Evolutionary conservation across 2,113 vertebrate species (phyloP), one percentile per base, ranked within the genome.

Genomic region (Nyctibius bracteatus): DNA sequence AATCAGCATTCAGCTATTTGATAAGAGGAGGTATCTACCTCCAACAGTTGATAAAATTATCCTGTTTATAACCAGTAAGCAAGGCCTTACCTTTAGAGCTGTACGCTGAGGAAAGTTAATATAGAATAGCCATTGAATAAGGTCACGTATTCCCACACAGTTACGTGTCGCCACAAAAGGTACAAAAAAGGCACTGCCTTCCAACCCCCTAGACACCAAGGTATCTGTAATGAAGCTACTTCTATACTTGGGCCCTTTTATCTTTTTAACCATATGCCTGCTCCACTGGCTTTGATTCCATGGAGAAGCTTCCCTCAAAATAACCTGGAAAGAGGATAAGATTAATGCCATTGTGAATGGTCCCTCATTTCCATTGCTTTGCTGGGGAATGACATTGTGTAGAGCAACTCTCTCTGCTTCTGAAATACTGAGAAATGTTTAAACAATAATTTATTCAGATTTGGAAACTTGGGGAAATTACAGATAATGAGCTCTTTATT

Each of bases 1-100:
- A 41, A 87, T 94, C 73, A 94, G 89, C 89, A 87, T 80, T 91
- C 77, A 92, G 63, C 66, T 95, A 52, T 94, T 84, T 87, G 93
- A 84, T 92, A 96, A 91, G 43, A 59, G 43, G 23, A 81, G 47
- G 41, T 79, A 95, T 79, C 77, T 87, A 95, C 75, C 77, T 87
- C 61, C 78, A 87, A 39, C 11, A 63, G 49, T 28, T 61, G 89
- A 89, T 91, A 82, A 78, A 94, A 96, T 84, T 47, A 74, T 19
- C 59, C 74, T 88, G 39, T 74, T 81, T 89, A 79, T 79, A 81
- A 91, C 35, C 39, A 84, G 13, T 59, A 86, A 43, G 71, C 15
- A 58, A 88, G 30, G 43, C 33, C 37, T 77, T 86, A 59, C 43
- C 39, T 81, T 84, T 51, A 51, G 22, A 84, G 70, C 35, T 70